These are phyloP conservation scores for Hypomecis punctinalis DNA, from an alignment of 2,888 invertebrate species.

Conservation along the genomic window DNA sequence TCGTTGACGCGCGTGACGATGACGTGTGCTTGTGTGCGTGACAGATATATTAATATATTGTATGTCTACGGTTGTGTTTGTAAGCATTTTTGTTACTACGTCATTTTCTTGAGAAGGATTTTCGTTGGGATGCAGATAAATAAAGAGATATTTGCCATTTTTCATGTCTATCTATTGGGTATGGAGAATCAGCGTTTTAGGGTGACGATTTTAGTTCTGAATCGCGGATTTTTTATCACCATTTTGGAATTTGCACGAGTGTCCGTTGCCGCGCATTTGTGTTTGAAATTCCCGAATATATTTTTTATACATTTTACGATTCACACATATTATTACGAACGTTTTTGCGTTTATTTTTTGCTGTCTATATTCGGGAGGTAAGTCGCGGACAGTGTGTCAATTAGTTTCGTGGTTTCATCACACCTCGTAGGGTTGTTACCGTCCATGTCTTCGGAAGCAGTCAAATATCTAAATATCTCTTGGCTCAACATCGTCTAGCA, in stretches of 20 bases:
- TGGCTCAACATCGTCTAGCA: constrained; percentile 51
- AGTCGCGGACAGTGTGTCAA: constrained; percentile 46
- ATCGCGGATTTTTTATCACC: constrained; percentile 46
- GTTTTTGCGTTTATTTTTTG: constrained; percentile 48
- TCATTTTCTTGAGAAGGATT: constrained; percentile 65
- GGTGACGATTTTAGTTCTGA: constrained; percentile 32
- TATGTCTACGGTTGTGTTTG: constrained; percentile 72
- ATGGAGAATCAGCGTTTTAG: constrained; percentile 29
- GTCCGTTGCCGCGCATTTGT: constrained; percentile 54
- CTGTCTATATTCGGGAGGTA: constrained; percentile 49
- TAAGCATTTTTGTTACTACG: constrained; percentile 71
- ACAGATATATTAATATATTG: constrained; percentile 36
- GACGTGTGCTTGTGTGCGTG: constrained; percentile 19
- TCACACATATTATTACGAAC: constrained; percentile 24
- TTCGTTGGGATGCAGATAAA: constrained; percentile 59
- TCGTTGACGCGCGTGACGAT: constrained; percentile 8
- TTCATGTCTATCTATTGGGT: constrained; percentile 50
- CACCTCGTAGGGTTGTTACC: constrained; percentile 40
- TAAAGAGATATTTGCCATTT: constrained; percentile 60
- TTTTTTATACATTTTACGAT: constrained; percentile 67
- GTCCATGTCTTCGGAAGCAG: constrained; percentile 47
- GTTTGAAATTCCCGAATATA: constrained; percentile 61
- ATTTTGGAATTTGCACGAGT: constrained; percentile 62
- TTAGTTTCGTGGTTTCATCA: constrained; percentile 41
- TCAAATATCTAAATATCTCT: constrained; percentile 51